A percentile compares a stretch with the other conserved stretches of the same genome.
These are phyloP conservation scores for Rhizomys pruinosus DNA, from an alignment of 2,113 vertebrate species.

Conservation along the genomic window DNA sequence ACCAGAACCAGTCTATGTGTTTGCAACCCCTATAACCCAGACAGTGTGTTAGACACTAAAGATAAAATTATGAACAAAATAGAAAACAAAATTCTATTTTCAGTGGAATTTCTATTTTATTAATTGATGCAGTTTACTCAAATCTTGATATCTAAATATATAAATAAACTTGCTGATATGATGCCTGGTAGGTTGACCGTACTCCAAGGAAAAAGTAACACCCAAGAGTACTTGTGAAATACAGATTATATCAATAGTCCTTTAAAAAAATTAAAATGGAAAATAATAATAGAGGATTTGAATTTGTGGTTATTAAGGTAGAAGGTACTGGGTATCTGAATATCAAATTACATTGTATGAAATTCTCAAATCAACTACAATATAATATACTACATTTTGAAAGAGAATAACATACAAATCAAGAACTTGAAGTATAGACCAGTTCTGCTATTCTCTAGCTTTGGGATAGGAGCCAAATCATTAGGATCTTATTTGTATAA, in stretches of 20 bases:
- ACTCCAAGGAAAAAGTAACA: no score
- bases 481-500: background rate
- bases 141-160: background rate
- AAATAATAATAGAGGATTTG: no score
- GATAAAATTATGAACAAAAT: background rate
- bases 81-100: background rate
- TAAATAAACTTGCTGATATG: background rate
- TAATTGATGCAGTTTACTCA: background rate
- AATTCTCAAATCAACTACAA: no score
- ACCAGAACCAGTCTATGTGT: background rate
- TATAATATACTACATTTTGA: no score
- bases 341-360: no score
- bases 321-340: no score
- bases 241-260: no score
- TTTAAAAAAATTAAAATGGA: no score
- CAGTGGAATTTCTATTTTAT: background rate
- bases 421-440: background rate
- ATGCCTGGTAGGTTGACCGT: no score
- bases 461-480: background rate
- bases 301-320: no score
- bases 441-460: background rate
- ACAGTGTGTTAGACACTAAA: background rate
- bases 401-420: background rate
- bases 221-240: no score
- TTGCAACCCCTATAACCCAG: background rate